Base-by-base conservation (phyloP, 64 coral and sea anemone species). In the Trachythela sp. region DNA sequence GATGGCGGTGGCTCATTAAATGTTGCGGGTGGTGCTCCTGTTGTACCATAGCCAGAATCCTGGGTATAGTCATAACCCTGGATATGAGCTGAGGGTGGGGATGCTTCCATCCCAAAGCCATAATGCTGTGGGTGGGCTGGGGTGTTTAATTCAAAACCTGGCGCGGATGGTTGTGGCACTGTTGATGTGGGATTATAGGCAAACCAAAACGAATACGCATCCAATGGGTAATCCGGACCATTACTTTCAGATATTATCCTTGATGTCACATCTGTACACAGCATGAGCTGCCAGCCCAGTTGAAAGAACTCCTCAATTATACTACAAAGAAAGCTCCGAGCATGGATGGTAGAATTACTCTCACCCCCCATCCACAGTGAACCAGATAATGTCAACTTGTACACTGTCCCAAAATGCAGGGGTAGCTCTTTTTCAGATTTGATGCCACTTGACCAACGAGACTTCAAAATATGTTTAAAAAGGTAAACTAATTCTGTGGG, bases 401-500 rank as follows among this genome's bases (percentile, higher is more conserved):
- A 6, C 11, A 36, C 75, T 0, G 0, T 0, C 4, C 75, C 75
- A 18, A 35, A 80, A 39, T 14, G 30, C 34, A 80, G 0, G 0
- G 0, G 9, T 22, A 35, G 1, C 0, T 18, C 10, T 80, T 2
- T 20, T 17, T 80, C 33, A 34, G 0, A 1, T 80, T 80, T n/a
- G 13, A 80, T 80, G 14, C 75, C 75, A 14, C 35, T 30, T 36
- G 8, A 37, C 75, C 75, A 80, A 39, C 75, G 75, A 39, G 0
- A 0, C 75, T 4, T 8, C 9, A 80, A 9, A 37, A 80, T 80
- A 4, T 30, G 4, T 36, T 80, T 36, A 9, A 80, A 35, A 33
- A 93, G 56, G 51, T 94, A 39, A 22, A 41, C 48, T 8, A 98
- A 49, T 43, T 94, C 89, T 20, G 92, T 84, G 85, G 93, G 86